phyloP scores from a whole-genome alignment of 1,140 invertebrate genomes.

The Nixonia krombeini region DNA sequence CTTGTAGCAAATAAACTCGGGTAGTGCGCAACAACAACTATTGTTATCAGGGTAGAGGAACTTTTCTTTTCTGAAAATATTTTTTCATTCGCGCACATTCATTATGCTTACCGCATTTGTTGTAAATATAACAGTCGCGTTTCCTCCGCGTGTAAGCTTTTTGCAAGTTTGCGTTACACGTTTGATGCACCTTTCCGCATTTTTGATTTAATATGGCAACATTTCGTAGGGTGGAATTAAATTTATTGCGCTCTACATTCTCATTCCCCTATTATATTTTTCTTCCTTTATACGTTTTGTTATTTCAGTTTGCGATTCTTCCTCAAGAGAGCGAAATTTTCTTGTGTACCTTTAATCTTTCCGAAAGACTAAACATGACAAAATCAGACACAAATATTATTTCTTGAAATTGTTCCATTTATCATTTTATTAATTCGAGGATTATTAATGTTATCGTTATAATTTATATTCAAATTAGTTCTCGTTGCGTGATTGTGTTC shows the following conservation, averaged over 20 bases:
- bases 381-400: slow-evolving; percentile 7
- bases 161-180: too few relatives aligned
- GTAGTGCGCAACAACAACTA: too few relatives aligned
- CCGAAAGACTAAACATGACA: neutral
- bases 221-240: slow-evolving; percentile 13
- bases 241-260: slow-evolving; percentile 27
- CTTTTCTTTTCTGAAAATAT: too few relatives aligned
- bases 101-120: too few relatives aligned
- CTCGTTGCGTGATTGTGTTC: neutral
- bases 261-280: slow-evolving; percentile 39
- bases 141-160: too few relatives aligned
- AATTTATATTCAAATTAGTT: slow-evolving; percentile 3
- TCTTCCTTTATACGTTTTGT: slow-evolving; percentile 38
- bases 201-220: neutral
- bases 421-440: neutral
- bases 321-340: slow-evolving; percentile 11
- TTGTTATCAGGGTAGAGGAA: too few relatives aligned
- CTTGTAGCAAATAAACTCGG: too few relatives aligned
- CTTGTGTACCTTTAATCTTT: slow-evolving; percentile 19
- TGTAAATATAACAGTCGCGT: too few relatives aligned
- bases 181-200: too few relatives aligned
- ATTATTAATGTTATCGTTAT: neutral
- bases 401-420: slow-evolving; percentile 3
- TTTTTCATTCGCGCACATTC: too few relatives aligned
- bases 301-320: slow-evolving; percentile 45